These are phyloP conservation scores for Melolontha melolontha DNA, from an alignment of 2,888 invertebrate species.

Conservation along the genomic window DNA sequence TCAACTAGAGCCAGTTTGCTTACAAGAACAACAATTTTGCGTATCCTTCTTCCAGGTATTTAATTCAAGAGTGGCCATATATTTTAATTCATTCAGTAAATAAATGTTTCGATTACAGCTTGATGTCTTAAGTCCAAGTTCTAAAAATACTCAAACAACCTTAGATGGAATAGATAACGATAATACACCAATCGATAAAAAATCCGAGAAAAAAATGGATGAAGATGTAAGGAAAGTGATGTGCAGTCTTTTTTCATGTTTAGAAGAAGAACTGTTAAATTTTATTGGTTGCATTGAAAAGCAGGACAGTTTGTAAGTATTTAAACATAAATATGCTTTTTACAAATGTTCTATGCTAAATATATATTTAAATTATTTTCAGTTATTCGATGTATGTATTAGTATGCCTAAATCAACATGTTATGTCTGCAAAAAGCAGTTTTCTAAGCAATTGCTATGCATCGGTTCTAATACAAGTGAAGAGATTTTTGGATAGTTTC, in stretches of 20 bases:
- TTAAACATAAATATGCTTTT: background rate
- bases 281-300: slow-evolving; percentile 90
- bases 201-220: slow-evolving; percentile 77
- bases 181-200: slow-evolving; percentile 64
- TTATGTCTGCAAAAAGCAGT: slow-evolving; percentile 89
- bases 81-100: slow-evolving; percentile 57
- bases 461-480: slow-evolving; percentile 86
- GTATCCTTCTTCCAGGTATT: slow-evolving; percentile 84
- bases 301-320: slow-evolving; percentile 88
- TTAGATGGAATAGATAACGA: slow-evolving; percentile 65
- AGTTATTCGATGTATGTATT: slow-evolving; percentile 95
- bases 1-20: slow-evolving; percentile 89
- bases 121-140: slow-evolving; percentile 69
- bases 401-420: slow-evolving; percentile 92
- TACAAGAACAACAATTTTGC: slow-evolving; percentile 96
- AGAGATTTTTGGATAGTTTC: slow-evolving; percentile 91
- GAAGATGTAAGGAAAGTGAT: slow-evolving; percentile 88
- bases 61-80: background rate
- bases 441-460: slow-evolving; percentile 91
- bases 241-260: slow-evolving; percentile 87
- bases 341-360: background rate
- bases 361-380: slow-evolving; percentile 51
- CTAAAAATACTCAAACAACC: slow-evolving; percentile 71
- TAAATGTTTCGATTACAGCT: slow-evolving; percentile 69
- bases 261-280: slow-evolving; percentile 87